Conservation (phyloP, 2,888 invertebrate genomes). For the Hirtodrosophila alboralis region DNA sequence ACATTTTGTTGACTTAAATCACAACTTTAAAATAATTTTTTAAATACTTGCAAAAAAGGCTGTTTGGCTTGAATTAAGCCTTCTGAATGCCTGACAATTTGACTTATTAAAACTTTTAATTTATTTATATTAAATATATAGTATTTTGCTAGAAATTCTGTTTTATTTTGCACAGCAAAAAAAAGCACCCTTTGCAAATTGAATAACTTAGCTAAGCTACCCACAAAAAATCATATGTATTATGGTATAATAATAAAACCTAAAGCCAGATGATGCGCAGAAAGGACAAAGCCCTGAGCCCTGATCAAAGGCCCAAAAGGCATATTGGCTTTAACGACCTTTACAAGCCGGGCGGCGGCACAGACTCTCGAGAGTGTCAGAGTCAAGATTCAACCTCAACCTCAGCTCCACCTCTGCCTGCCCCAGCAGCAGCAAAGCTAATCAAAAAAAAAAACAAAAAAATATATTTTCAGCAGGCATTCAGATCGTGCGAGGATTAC, state of each 20-base stretch:
- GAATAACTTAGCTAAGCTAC: constrained; percentile 4
- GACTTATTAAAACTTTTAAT: too few relatives aligned
- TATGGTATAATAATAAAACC: too few relatives aligned
- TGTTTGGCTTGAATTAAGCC: too few relatives aligned
- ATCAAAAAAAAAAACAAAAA: constrained; percentile 45
- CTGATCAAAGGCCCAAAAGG: constrained; percentile 28
- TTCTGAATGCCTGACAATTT: too few relatives aligned
- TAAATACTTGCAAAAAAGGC: too few relatives aligned
- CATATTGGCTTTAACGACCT: constrained; percentile 74
- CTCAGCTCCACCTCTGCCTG: neutral
- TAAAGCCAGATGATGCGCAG: constrained; percentile 57
- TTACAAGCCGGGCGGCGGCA: constrained; percentile 59
- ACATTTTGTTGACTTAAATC: too few relatives aligned
- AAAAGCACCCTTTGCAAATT: neutral
- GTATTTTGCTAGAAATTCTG: too few relatives aligned
- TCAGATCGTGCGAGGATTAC: constrained; percentile 77
- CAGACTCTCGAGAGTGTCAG: constrained; percentile 40
- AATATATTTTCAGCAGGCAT: constrained; percentile 6
- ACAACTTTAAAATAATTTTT: too few relatives aligned
- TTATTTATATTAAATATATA: too few relatives aligned
- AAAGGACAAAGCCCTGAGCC: constrained; percentile 60
- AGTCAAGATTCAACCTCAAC: constrained; percentile 13
- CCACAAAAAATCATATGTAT: neutral
- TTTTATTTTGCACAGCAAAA: too few relatives aligned
- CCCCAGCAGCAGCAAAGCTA: constrained; percentile 36